Evolutionary conservation across 1,140 invertebrate genomes (phyloP).

Genomic region (Heliconius himera): DNA sequence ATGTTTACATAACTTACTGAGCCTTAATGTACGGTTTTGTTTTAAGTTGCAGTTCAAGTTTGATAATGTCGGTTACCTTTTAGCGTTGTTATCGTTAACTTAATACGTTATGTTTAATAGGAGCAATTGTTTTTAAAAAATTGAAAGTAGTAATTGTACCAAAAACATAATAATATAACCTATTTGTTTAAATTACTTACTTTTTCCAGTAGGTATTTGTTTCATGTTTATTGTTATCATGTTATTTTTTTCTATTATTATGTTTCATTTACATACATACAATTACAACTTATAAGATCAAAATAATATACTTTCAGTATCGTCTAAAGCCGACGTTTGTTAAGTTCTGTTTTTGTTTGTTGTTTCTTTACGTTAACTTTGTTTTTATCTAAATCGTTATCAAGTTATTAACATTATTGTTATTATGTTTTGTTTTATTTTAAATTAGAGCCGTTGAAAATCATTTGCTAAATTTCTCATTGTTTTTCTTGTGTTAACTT

Average conservation of each 20-base stretch:
- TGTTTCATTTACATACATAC: not conserved
- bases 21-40: slow-evolving; percentile 78
- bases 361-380: not conserved
- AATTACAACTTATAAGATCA: not conserved
- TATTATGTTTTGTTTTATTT: not conserved
- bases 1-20: slow-evolving; percentile 27
- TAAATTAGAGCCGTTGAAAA: not conserved
- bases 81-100: slow-evolving; percentile 17
- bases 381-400: too few relatives aligned
- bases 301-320: not conserved
- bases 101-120: not conserved
- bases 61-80: slow-evolving; percentile 37
- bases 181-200: not conserved
- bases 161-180: not conserved
- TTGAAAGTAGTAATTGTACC: not conserved
- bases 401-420: not conserved
- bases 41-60: slow-evolving; percentile 36
- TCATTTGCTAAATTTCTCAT: not conserved
- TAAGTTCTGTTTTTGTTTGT: not conserved
- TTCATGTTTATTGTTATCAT: not conserved
- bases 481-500: not conserved
- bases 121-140: not conserved
- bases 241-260: not conserved
- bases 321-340: not conserved
- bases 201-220: slow-evolving; percentile 6